Percentiles rank a stretch among this genome's conserved stretches.
Evolutionary conservation across 2,113 vertebrate species (phyloP).

Genomic region (Xyliphius kryptos): DNA sequence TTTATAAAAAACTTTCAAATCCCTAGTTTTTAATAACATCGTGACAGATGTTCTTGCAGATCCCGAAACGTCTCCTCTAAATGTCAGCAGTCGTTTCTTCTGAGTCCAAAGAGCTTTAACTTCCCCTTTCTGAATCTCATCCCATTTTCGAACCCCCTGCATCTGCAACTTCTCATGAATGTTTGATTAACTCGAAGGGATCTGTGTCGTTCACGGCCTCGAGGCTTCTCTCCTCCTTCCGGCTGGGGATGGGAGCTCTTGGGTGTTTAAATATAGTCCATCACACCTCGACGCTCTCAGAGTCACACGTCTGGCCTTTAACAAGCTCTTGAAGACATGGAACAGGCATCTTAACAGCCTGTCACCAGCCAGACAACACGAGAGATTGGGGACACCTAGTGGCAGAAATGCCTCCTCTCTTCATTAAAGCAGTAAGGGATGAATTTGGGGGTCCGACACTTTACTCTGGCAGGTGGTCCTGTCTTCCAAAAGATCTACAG

Average conservation of each 20-base stretch:
- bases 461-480: no score
- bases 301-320: conserved; percentile 32
- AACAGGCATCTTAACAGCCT: conserved; percentile 30
- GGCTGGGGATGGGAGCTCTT: conserved; percentile 18
- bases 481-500: no score
- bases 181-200: conserved; percentile 19
- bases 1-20: no score
- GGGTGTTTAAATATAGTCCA: conserved; percentile 29
- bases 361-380: conserved; percentile 20
- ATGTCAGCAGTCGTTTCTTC: no score
- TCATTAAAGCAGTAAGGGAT: no score
- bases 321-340: conserved; percentile 35
- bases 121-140: conserved; percentile 2
- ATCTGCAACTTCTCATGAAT: conserved; percentile 17
- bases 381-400: conserved; percentile 58
- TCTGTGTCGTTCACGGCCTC: conserved; percentile 8
- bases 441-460: no score
- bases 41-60: no score
- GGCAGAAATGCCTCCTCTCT: conserved; percentile 47
- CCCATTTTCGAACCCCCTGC: background rate
- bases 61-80: no score
- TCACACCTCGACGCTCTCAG: conserved; percentile 27
- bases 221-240: conserved; percentile 23
- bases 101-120: no score
- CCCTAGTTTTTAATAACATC: no score